phyloP scores from a whole-genome alignment of 2,797 vertebrate genomes.

The Girardinus metallicus region DNA sequence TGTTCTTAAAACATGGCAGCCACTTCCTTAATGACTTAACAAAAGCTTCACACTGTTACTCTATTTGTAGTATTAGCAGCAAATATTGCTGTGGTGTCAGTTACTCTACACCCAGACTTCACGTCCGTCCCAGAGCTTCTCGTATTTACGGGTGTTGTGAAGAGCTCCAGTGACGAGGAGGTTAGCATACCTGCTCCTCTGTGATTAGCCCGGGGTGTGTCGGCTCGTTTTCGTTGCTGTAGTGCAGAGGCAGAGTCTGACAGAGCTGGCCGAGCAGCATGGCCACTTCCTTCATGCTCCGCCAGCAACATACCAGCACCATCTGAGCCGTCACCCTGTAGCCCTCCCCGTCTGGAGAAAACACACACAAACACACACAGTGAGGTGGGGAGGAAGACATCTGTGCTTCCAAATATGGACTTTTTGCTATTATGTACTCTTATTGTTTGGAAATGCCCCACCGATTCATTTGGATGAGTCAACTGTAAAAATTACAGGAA shows the following conservation, averaged over 20 bases:
- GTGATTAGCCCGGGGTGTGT: conserved; percentile 81
- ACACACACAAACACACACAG: conserved; percentile 29
- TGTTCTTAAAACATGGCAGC: not conserved
- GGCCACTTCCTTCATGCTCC: conserved; percentile 97
- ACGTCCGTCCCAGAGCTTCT: not conserved
- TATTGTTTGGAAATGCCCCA: not conserved
- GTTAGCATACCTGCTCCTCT: conserved; percentile 86
- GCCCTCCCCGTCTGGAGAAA: conserved; percentile 64
- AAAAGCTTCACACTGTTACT: not conserved
- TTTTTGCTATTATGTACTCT: not conserved
- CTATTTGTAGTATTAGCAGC: not conserved
- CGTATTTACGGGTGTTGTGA: not conserved
- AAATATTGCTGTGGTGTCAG: not conserved
- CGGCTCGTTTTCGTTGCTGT: conserved; percentile 32
- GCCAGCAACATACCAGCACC: conserved; percentile 97
- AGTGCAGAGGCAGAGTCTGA: conserved; percentile 84
- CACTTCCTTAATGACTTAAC: not conserved
- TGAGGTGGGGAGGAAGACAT: not conserved
- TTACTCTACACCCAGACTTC: not conserved
- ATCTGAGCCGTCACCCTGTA: conserved; percentile 95
- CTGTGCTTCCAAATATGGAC: not conserved
- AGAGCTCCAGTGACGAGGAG: not conserved
- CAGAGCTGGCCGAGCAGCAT: conserved; percentile 92
- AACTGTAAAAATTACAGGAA: not conserved
- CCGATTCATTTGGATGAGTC: not conserved